phyloP scores from a whole-genome alignment of 2,888 invertebrate species.

The Tenthredo mesomela region DNA sequence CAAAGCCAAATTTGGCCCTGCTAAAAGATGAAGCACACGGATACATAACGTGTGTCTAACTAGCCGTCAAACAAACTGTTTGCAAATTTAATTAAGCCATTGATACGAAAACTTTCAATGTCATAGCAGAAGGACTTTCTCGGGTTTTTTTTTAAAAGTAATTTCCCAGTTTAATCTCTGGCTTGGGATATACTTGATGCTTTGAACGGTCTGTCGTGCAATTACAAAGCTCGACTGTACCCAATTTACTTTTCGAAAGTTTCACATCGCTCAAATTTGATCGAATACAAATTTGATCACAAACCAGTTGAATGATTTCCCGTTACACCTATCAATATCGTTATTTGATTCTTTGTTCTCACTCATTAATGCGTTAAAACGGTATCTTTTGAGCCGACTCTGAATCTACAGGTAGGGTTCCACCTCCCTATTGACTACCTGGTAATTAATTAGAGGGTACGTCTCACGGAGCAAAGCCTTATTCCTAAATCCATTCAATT shows the following conservation, averaged over 20 bases:
- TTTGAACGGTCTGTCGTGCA: not conserved
- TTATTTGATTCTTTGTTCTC: not conserved
- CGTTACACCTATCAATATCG: not conserved
- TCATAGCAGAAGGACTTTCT: conserved; percentile 1
- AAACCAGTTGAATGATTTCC: not conserved
- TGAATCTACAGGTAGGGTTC: not conserved
- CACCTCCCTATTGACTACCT: not conserved
- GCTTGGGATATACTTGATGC: not conserved
- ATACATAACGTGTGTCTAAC: conserved; percentile 14
- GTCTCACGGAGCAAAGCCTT: not conserved
- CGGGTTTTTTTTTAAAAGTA: not conserved
- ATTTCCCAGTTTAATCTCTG: not conserved
- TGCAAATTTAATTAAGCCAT: conserved; percentile 28
- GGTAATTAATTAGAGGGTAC: conserved; percentile 4
- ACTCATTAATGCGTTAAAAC: not conserved
- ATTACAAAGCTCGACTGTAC: not conserved
- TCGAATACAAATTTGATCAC: not conserved
- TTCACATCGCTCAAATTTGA: not conserved
- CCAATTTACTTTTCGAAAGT: not conserved
- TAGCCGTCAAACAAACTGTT: conserved; percentile 21
- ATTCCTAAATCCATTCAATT: not conserved
- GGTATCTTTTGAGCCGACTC: not conserved
- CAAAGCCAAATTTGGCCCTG: not conserved
- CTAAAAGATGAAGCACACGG: conserved; percentile 32
- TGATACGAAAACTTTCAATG: conserved; percentile 27